phyloP scores from a whole-genome alignment of 1,140 invertebrate genomes.

The Rhopalosiphum padi region DNA sequence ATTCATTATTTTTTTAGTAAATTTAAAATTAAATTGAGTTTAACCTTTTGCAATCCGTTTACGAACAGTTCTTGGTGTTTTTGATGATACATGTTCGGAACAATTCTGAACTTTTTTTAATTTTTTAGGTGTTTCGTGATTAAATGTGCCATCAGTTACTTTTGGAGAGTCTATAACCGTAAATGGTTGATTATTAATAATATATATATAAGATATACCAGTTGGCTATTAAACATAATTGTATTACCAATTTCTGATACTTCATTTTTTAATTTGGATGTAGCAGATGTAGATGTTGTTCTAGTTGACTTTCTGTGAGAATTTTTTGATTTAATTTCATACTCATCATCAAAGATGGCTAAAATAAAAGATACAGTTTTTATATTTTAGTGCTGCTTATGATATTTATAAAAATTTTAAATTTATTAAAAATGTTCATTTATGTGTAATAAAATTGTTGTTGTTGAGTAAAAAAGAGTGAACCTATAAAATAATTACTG shows the following conservation, averaged over 20 bases:
- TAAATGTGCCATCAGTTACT: neutral
- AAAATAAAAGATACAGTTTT: neutral
- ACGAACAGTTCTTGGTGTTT: slow-evolving; percentile 35
- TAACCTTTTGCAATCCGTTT: slow-evolving; percentile 47
- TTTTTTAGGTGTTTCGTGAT: slow-evolving; percentile 37
- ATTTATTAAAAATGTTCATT: too few species aligned
- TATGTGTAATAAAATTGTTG: too few species aligned
- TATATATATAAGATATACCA: neutral
- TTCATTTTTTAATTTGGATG: neutral
- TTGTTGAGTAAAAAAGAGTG: too few species aligned
- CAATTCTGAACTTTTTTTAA: neutral
- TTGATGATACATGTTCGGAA: neutral
- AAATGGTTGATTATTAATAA: neutral
- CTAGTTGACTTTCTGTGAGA: neutral
- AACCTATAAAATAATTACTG: too few species aligned
- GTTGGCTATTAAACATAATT: neutral
- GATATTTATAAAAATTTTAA: too few species aligned
- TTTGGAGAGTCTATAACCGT: neutral
- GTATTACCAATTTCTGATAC: slow-evolving; percentile 4
- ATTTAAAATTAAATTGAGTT: neutral
- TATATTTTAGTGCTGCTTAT: too few species aligned
- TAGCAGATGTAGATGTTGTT: neutral
- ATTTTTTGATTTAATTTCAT: neutral
- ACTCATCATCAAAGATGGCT: slow-evolving; percentile 16
- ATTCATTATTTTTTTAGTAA: slow-evolving; percentile 17